Base-by-base conservation (phyloP, 2,113 vertebrate genomes). In the Leptobrachium ailaonicum region DNA sequence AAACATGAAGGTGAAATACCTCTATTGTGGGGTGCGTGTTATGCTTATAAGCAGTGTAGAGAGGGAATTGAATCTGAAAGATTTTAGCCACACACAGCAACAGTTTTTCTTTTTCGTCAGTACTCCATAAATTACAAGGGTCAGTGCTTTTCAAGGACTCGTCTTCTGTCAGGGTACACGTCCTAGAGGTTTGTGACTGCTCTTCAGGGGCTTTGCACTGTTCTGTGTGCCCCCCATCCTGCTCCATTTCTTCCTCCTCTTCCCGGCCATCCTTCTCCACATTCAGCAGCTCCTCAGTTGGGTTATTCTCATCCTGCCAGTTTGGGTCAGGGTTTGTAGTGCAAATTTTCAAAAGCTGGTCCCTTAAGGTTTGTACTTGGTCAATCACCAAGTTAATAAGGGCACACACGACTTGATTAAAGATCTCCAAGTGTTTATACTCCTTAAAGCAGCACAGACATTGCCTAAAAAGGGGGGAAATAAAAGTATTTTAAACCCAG, bases 371-470 rank as follows among this genome's bases (percentile, higher is more conserved):
- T 92, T 95, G 94, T 92, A 99, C 96, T 92, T 99, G 97, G 77
- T 92, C 92, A 86, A 98, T 96, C 83, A 98, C 97, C 94, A 99
- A 93, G 90, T 98, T 98, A 89, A 99, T 99, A 92, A 99, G 97
- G 77, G 96, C 95, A 83, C 97, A 99, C 41, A 99, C 96, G 91
- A 99, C 94, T 95, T 99, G 98, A 89, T 97, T 99, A 88, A 99
- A 99, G 87, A 98, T 96, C 89, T 99, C 98, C 92, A 99, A 91
- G 90, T 99, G 97, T 87, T 99, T 99, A 92, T 99, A 99, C 88
- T 99, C 98, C 91, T 99, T 99, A 93, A 99, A 99, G 93, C 98
- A 99, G 94, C 98, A 99, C 45, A 99, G 93, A 95, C 97, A 99
- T 88, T 99, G 97, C 86, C 98, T 99, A 87, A 1, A 89, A 85